Percentiles rank a stretch among this genome's conserved stretches.
Evolutionary conservation across 2,797 vertebrate genomes (phyloP).

Genomic region (Scarus forsteni): DNA sequence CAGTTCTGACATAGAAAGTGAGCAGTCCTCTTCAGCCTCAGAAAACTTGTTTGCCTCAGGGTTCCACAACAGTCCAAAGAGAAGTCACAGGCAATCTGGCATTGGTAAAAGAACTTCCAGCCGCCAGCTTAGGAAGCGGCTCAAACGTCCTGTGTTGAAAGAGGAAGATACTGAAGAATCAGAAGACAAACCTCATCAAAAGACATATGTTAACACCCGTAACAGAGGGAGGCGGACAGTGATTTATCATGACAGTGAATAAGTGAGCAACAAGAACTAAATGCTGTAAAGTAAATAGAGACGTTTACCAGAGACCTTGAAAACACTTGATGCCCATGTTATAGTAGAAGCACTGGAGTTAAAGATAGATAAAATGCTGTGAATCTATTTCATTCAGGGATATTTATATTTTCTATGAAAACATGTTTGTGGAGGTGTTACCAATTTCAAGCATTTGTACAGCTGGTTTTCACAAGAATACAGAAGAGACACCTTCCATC

Average conservation of each 20-base stretch:
- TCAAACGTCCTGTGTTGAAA: conserved; percentile 48
- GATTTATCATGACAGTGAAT: conserved; percentile 85
- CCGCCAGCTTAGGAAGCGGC: conserved; percentile 58
- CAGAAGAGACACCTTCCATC: conserved; percentile 74
- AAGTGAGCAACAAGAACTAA: conserved; percentile 58
- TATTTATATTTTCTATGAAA: conserved; percentile 97
- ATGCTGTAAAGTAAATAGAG: conserved; percentile 1
- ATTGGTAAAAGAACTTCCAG: conserved; percentile 43
- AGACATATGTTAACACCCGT: conserved; percentile 80
- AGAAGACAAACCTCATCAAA: conserved; percentile 49
- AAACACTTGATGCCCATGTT: conserved; percentile 80
- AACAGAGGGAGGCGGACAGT: conserved; percentile 83
- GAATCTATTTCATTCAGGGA: conserved; percentile 95
- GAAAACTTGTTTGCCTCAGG: conserved; percentile 77
- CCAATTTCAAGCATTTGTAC: conserved; percentile 87
- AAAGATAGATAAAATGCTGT: conserved; percentile 85
- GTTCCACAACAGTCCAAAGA: conserved; percentile 82
- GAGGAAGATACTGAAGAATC: conserved; percentile 71
- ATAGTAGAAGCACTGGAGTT: conserved; percentile 89
- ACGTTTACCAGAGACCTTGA: conserved; percentile 80
- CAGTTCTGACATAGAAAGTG: conserved; percentile 71
- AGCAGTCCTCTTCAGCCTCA: conserved; percentile 70
- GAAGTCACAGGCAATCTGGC: conserved; percentile 39
- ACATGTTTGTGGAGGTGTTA: conserved; percentile 86
- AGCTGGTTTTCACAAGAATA: conserved; percentile 86